Conservation (phyloP, 2,797 vertebrate genomes). For the Ispidina lecontei region DNA sequence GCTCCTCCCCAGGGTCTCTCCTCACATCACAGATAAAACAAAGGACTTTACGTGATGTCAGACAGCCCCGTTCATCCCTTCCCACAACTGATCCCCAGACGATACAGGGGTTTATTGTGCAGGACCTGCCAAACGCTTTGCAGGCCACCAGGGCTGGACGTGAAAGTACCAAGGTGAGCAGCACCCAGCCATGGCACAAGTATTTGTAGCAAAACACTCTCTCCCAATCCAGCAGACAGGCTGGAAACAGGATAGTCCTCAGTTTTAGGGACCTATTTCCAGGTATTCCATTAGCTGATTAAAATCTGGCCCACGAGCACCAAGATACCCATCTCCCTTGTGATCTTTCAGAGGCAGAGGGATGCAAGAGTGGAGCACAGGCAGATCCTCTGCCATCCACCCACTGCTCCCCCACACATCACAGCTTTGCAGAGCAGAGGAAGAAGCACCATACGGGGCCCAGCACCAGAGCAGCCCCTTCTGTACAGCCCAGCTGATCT, state of each 20-base stretch:
- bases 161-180: background rate
- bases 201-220: background rate
- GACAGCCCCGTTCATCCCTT: background rate
- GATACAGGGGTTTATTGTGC: rapidly evolving
- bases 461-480: background rate
- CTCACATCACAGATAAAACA: no score
- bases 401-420: background rate
- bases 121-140: background rate
- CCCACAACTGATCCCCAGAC: background rate
- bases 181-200: background rate
- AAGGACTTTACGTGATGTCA: rapidly evolving
- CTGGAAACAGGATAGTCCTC: background rate
- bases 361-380: rapidly evolving
- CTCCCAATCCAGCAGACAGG: background rate
- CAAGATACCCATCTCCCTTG: rapidly evolving
- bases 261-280: background rate
- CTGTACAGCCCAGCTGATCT: background rate
- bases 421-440: rapidly evolving
- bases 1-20: background rate
- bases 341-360: background rate
- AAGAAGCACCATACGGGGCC: rapidly evolving
- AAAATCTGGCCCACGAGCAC: background rate
- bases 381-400: background rate
- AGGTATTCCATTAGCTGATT: background rate
- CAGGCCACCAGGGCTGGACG: background rate